Evolutionary conservation across 2,888 invertebrate species (phyloP).

Genomic region (Drosophila sordidapex): DNA sequence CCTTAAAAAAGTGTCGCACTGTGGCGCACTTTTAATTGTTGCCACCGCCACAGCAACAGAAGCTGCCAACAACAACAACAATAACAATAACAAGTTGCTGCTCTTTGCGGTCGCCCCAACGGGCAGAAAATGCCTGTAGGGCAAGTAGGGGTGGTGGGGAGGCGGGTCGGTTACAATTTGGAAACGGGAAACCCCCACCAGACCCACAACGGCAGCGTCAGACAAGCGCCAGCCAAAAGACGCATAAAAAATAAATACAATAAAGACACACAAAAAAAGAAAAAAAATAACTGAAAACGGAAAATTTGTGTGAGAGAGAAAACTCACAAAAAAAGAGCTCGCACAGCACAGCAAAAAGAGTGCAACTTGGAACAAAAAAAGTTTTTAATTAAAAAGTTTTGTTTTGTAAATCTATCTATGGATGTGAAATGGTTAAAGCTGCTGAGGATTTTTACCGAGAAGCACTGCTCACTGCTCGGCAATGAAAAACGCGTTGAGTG

Average conservation of each 20-base stretch:
- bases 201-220: conserved; percentile 23
- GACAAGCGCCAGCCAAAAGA: conserved; percentile 74
- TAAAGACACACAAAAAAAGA: conserved; percentile 22
- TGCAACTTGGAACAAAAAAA: conserved; percentile 52
- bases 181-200: conserved; percentile 20
- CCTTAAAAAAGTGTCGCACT: conserved; percentile 56
- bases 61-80: conserved; percentile 18
- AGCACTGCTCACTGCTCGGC: not conserved
- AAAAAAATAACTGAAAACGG: conserved; percentile 7
- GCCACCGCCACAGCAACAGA: conserved; percentile 42
- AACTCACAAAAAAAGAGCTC: conserved; percentile 16
- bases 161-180: conserved; percentile 2
- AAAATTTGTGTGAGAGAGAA: conserved; percentile 18
- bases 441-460: conserved; percentile 21
- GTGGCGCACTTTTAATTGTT: conserved; percentile 76
- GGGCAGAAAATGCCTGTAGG: conserved; percentile 27
- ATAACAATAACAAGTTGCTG: conserved; percentile 31
- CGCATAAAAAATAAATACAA: conserved; percentile 66
- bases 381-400: conserved; percentile 77
- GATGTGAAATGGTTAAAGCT: conserved; percentile 43
- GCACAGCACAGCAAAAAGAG: conserved; percentile 31
- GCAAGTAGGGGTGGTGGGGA: not conserved
- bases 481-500: conserved; percentile 8
- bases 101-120: conserved; percentile 45
- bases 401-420: conserved; percentile 71